Base-by-base conservation (phyloP, 2,797 vertebrate genomes). In the Anabacerthia variegaticeps region DNA sequence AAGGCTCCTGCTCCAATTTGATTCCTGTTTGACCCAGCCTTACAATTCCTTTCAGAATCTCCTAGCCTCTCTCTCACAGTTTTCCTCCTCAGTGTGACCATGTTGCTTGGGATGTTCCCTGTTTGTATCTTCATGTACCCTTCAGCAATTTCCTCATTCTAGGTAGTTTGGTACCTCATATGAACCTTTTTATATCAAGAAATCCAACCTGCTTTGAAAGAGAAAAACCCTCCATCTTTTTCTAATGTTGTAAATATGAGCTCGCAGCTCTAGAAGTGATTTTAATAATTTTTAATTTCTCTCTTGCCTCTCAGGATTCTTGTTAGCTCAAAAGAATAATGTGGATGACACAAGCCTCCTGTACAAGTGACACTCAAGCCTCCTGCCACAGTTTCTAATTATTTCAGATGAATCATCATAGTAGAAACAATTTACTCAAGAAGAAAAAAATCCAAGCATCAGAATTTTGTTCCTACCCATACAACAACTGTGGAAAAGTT, bases 361-460 rank as follows among this genome's bases (percentile, higher is more conserved):
- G 5, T 41, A 54, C 22, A 46, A 44, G n/a, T 46, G 41, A 61
- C 0, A 0, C 32, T 68, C 24, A 27, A 1, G 3, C 10, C 30
- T 90, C 51, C 65, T 88, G 66, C 41, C 51, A 61, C 36, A 52
- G 8, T 28, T 93, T 36, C 66, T 49, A 20, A 28, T 58, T 51
- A 37, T 48, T 90, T 81, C 39, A 51, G 30, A 22, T 41, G 19
- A 80, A 23, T 20, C 3, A 2, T 17, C 14, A 5, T 4, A n/a
- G 17, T 39, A 69, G 17, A 55, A 95, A 34, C 14, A n/a, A 74
- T 46, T 66, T 71, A 48, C 6, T 48, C 7, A 52, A 24, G n/a
- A 9, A 59, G 36, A 39, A 88, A 62, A 59, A 90, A 92, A 67
- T 18, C 30, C 44, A 46, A 51, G 67, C 73, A 61, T 61, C 14